Evolutionary conservation across 2,888 invertebrate species (phyloP).

Genomic region (Xestia c-nigrum): DNA sequence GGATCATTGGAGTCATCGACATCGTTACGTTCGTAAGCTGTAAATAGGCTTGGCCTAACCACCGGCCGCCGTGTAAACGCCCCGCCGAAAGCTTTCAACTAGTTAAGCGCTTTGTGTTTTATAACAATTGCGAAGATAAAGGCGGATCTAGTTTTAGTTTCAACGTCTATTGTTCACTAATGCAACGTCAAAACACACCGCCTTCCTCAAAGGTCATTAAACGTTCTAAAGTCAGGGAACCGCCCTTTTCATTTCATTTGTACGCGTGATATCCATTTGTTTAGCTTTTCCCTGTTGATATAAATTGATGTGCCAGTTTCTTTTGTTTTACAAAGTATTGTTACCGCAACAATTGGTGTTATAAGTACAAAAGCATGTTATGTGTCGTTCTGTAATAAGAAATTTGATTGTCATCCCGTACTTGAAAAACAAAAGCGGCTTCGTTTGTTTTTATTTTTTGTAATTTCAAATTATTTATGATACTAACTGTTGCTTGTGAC

Average conservation of each 20-base stretch:
- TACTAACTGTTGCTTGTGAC: no score
- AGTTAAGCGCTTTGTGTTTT: conserved; percentile 81
- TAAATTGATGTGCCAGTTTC: conserved; percentile 70
- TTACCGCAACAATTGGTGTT: conserved; percentile 61
- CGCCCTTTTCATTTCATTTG: conserved; percentile 75
- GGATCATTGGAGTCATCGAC: conserved; percentile 47
- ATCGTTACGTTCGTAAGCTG: conserved; percentile 52
- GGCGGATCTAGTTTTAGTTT: conserved; percentile 82
- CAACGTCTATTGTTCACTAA: conserved; percentile 84
- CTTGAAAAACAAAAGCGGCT: conserved; percentile 29
- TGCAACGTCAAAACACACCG: conserved; percentile 82
- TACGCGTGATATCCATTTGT: conserved; percentile 71
- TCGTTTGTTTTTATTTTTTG: conserved; percentile 7
- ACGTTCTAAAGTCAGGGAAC: conserved; percentile 77
- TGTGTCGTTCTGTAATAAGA: conserved; percentile 47
- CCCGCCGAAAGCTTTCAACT: conserved; percentile 82
- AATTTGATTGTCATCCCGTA: conserved; percentile 48
- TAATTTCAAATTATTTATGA: background rate
- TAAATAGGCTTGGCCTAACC: conserved; percentile 54
- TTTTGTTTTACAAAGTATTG: conserved; percentile 74
- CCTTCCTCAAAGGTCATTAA: conserved; percentile 81
- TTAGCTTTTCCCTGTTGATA: conserved; percentile 67
- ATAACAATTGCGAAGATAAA: conserved; percentile 84
- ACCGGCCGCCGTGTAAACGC: conserved; percentile 62
- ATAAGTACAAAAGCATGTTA: conserved; percentile 56